Base-by-base conservation (phyloP, 2,888 invertebrate species). In the Graphium colonna region DNA sequence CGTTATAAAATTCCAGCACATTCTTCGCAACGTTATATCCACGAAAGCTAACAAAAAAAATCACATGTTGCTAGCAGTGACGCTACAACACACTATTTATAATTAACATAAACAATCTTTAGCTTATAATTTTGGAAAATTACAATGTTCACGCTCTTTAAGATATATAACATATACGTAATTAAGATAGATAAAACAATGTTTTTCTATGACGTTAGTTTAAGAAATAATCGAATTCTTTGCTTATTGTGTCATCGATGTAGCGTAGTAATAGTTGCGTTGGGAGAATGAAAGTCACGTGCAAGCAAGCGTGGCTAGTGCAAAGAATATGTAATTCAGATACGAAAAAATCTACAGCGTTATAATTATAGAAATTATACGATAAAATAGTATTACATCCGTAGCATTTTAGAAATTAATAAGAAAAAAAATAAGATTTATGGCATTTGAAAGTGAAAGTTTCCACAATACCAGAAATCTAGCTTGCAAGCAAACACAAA, bases 261-360 rank as follows among this genome's bases (percentile, higher is more conserved):
- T 43, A 18, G 52, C 33, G 51, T 17, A 51, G 51, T 49, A 45
- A 52, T 55, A 49, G 54, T 59, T 21, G 55, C 39, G 58, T 41
- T 50, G 51, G 59, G 67, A 61, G 65, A 66, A 42, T 48, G 36
- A 1, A 15, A 18, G 76, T 82, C 83, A 82, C 82, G 82, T 83
- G 83, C 68, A 59, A 58, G 63, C 77, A 60, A 81, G 78, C 76
- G 80, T 80, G 79, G 77, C 64, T 41, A 41, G 5, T 10, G 1
- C 57, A 51, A 31, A 57, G 50, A 48, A 9, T 21, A 47, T 4
- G 36, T 40, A 10, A 10, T 7, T 33, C 47, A 47, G 38, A 49
- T 15, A n/a, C 1, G 48, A 17, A 12, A 31, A n/a, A n/a, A n/a
- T n/a, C n/a, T n/a, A n/a, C n/a, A n/a, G n/a, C n/a, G n/a, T n/a